Conservation (phyloP, 2,888 invertebrate species). For the Ectemnius lituratus region DNA sequence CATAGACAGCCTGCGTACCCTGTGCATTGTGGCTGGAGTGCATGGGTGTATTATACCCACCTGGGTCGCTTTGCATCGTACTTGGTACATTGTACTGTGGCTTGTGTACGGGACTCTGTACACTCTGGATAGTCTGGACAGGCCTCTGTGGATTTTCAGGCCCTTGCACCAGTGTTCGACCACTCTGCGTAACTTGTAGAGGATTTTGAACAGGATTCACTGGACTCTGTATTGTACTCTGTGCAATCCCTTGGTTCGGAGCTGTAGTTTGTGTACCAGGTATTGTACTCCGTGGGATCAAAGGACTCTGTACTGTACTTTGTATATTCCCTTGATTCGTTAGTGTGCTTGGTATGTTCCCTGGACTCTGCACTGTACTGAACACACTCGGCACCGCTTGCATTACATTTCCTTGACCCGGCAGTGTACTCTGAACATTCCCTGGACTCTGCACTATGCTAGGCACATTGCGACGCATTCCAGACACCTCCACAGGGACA, state of each 20-base stretch:
- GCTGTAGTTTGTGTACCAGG: no score
- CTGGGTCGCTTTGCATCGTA: constrained; percentile 8
- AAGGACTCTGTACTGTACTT: no score
- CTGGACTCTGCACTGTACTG: not conserved
- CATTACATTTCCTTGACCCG: not conserved
- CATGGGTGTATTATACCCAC: no score
- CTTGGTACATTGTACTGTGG: constrained; percentile 30
- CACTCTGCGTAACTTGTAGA: constrained; percentile 13
- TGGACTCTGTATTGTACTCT: constrained; percentile 20
- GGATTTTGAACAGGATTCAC: constrained; percentile 18
- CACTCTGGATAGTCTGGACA: no score
- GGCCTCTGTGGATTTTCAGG: no score
- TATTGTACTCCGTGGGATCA: no score
- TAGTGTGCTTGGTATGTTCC: constrained; percentile 8
- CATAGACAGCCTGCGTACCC: no score
- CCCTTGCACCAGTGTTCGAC: no score
- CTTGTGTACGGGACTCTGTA: constrained; percentile 50
- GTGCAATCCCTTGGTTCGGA: no score
- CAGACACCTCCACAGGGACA: constrained; percentile 63
- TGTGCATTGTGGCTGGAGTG: no score
- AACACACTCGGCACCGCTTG: not conserved
- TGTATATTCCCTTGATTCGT: not conserved
- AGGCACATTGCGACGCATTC: constrained; percentile 54
- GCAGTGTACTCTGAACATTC: constrained; percentile 39
- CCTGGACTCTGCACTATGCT: constrained; percentile 14